Evolutionary conservation across 1,140 invertebrate genomes (phyloP), one percentile per base, ranked within the genome.

Genomic region (Pteromalus puparum): DNA sequence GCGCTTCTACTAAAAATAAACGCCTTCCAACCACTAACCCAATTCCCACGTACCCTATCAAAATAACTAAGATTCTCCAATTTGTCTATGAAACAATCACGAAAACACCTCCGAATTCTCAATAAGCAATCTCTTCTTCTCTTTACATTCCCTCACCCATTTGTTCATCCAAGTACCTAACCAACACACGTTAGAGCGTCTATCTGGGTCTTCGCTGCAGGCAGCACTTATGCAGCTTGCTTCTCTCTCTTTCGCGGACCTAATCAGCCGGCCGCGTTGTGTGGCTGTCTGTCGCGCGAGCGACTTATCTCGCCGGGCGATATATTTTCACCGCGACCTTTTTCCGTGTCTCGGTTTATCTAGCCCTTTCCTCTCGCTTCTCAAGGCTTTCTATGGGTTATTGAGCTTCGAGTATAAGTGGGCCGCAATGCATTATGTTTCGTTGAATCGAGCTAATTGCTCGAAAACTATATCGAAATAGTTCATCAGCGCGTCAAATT

Each of bases 151-250:
- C 2, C 53, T 61, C 18, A 9, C 46, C 46, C 6, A 61, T 61
- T 61, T 61, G 18, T 61, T 61, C 18, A 61, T 21, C 53, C 53
- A 61, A 0, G 18, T 21, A n/a, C 18, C 53, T n/a, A 21, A 61
- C 15, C 53, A 21, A n/a, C 53, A 61, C 53, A 61, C 48, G 48
- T 53, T 53, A 21, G 6, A 61, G 2, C 26, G 28, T n/a, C 28
- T 53, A 81, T 81, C 80, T 81, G 46, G 80, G 80, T 81, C 80
- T 81, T 74, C 79, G 48, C 42, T 10, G n/a, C n/a, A n/a, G 67
- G 46, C 65, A 87, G 85, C 83, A 82, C 82, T 84, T 83, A 74
- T 85, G 84, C 88, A 81, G 80, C 80, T 80, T 80, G 67, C 67
- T 61, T 61, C 53, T 61, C 53, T 15, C 21, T 61, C 18, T 18